Conservation (phyloP, 2,113 vertebrate species). For the Gracilinanus agilis region DNA sequence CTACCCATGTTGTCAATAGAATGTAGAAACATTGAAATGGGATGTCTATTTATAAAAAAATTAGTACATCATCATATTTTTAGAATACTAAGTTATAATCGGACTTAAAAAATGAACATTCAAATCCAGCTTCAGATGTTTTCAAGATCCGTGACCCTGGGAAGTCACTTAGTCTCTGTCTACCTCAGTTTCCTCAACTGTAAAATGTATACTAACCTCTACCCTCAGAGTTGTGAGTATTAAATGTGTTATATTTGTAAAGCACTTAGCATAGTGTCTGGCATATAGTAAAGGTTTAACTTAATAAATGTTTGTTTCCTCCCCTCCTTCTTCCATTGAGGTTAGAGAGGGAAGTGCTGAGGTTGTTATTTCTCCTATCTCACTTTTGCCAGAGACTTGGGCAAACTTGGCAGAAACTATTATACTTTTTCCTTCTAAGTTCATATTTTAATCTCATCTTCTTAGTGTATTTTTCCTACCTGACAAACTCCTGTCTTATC, state of each 20-base stretch:
- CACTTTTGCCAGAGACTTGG: not conserved
- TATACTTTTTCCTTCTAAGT: not conserved
- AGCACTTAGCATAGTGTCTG: not conserved
- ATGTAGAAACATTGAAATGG: not conserved
- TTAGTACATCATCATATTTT: not conserved
- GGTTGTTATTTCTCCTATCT: not conserved
- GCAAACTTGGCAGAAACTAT: not conserved
- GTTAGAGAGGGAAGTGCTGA: not conserved
- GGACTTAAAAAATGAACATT: not conserved
- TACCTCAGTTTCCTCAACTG: not conserved
- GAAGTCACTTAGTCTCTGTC: too few species aligned
- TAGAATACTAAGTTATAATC: not conserved
- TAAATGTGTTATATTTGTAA: not conserved
- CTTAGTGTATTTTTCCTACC: slow-evolving; percentile 36
- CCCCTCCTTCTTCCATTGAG: not conserved
- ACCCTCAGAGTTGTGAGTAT: not conserved
- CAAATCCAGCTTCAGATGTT: not conserved
- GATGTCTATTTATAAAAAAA: not conserved
- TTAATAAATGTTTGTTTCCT: not conserved
- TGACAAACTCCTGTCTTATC: slow-evolving; percentile 7
- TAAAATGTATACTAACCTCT: slow-evolving; percentile 9
- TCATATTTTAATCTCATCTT: slow-evolving; percentile 14
- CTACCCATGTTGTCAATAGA: not conserved
- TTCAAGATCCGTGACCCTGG: not conserved
- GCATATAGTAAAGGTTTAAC: not conserved